These are phyloP conservation scores for Bufo gargarizans DNA, from an alignment of 2,113 vertebrate genomes.

Conservation along the genomic window DNA sequence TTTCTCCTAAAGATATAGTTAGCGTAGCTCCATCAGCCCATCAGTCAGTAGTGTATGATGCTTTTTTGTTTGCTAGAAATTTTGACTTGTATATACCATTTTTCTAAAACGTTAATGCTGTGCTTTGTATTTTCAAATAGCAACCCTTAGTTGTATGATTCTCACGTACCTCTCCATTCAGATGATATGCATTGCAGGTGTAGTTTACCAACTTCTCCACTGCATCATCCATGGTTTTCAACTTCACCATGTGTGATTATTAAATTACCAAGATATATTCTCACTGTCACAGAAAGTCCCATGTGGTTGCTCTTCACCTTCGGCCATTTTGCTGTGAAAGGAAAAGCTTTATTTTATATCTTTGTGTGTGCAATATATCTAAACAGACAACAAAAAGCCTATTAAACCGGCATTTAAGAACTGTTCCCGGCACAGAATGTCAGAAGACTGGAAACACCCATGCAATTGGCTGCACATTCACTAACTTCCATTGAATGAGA, in stretches of 20 bases:
- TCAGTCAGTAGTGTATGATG: no score
- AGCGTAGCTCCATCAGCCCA: no score
- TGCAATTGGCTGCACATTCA: no score
- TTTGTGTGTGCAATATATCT: not conserved
- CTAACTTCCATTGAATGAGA: no score
- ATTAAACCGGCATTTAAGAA: not conserved
- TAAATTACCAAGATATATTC: not conserved
- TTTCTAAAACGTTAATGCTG: no score
- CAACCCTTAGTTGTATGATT: not conserved
- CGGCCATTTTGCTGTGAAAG: not conserved
- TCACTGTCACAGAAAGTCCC: not conserved
- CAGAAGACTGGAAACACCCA: no score
- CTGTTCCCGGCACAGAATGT: no score
- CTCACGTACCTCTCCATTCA: conserved; percentile 26
- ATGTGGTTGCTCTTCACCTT: no score
- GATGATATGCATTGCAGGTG: not conserved
- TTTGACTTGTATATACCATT: no score
- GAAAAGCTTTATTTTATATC: not conserved
- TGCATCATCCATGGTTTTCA: not conserved
- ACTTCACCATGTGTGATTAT: not conserved
- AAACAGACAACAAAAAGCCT: not conserved
- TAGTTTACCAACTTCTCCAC: not conserved
- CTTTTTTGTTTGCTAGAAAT: no score
- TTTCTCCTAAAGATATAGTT: no score
- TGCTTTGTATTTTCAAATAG: no score